phyloP scores from a whole-genome alignment of 2,888 invertebrate genomes.

The Chirona hameri region DNA sequence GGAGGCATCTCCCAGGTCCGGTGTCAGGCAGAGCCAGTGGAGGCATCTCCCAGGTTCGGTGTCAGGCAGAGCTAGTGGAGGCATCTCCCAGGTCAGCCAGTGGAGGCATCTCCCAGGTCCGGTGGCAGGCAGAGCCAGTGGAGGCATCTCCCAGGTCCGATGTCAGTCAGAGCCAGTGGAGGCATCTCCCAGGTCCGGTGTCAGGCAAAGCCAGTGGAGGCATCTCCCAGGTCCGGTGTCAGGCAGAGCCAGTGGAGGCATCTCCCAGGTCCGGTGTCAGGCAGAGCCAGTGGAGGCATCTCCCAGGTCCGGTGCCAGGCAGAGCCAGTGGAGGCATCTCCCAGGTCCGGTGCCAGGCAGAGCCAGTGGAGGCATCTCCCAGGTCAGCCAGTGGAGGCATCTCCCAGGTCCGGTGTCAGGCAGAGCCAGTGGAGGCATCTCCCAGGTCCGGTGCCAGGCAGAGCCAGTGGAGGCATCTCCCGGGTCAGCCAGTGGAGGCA shows the following conservation, averaged over 20 bases:
- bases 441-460: constrained; percentile 37
- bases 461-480: constrained; percentile 10
- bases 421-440: constrained; percentile 35
- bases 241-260: constrained; percentile 39
- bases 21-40: constrained; percentile 39
- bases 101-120: background rate
- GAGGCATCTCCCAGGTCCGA: background rate
- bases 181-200: background rate
- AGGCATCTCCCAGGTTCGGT: background rate
- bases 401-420: constrained; percentile 33
- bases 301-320: constrained; percentile 37
- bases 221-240: no score
- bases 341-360: constrained; percentile 38
- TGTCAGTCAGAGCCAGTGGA: constrained; percentile 34
- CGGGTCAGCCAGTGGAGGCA: no score
- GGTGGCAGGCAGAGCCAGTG: constrained; percentile 40
- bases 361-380: background rate
- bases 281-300: constrained; percentile 39
- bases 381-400: background rate
- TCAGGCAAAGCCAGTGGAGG: constrained; percentile 39
- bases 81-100: background rate
- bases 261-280: no score
- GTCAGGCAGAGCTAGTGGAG: constrained; percentile 39
- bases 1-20: background rate
- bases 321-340: constrained; percentile 27